These are phyloP conservation scores for Drosophila recens DNA, from an alignment of 2,888 invertebrate species.

Conservation along the genomic window DNA sequence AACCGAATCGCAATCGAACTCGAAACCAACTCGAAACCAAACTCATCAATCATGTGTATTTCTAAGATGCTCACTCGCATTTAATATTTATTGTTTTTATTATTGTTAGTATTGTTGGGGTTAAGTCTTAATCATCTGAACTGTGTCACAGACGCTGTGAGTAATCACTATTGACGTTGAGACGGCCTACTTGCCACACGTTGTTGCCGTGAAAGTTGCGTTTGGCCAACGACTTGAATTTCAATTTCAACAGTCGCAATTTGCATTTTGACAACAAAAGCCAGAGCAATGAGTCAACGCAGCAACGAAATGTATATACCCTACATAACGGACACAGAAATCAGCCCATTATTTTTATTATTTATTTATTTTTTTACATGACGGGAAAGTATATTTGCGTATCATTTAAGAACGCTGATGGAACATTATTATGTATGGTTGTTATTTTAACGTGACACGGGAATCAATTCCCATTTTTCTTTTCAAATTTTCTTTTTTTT, in stretches of 20 bases:
- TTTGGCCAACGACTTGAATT: slow-evolving; percentile 38
- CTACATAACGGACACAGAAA: too few species aligned
- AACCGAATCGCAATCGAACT: slow-evolving; percentile 5
- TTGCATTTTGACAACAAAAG: slow-evolving; percentile 52
- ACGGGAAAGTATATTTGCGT: too few species aligned
- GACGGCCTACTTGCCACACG: slow-evolving; percentile 35
- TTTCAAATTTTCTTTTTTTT: too few species aligned
- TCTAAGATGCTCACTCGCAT: slow-evolving; percentile 11
- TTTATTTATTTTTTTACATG: too few species aligned
- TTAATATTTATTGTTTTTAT: slow-evolving; percentile 7
- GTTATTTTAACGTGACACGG: too few species aligned
- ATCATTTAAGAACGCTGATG: too few species aligned
- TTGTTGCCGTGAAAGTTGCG: slow-evolving; percentile 55
- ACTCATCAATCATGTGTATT: slow-evolving; percentile 30
- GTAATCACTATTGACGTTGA: slow-evolving; percentile 20
- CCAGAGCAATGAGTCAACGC: slow-evolving; percentile 13
- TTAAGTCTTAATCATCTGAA: slow-evolving; percentile 18
- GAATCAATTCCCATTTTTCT: too few species aligned
- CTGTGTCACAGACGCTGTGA: slow-evolving; percentile 44
- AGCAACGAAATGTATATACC: not conserved
- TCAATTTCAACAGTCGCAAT: slow-evolving; percentile 51
- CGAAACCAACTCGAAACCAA: slow-evolving; percentile 5
- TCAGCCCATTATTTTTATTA: too few species aligned
- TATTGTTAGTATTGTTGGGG: slow-evolving; percentile 14
- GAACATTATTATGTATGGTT: too few species aligned